phyloP scores from a whole-genome alignment of 1,140 invertebrate species.

The Kradibia gibbosae region DNA sequence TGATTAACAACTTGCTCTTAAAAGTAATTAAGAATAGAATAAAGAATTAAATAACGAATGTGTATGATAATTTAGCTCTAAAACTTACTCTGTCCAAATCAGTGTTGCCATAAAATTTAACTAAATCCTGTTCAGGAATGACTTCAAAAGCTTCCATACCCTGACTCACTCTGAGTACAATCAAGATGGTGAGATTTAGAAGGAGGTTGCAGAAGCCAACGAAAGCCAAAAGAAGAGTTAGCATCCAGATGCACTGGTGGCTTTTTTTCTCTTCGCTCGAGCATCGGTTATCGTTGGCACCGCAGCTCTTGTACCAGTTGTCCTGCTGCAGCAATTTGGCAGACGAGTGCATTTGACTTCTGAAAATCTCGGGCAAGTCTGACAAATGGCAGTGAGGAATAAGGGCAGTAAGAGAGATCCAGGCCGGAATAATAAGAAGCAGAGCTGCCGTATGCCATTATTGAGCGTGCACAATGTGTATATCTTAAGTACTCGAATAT shows the following conservation, averaged over 20 bases:
- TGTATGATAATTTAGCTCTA: background rate
- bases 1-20: no score
- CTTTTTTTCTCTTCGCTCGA: conserved; percentile 54
- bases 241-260: conserved; percentile 65
- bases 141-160: conserved; percentile 90
- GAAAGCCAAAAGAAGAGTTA: conserved; percentile 65
- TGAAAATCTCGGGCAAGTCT: no score
- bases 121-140: conserved; percentile 80
- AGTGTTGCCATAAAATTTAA: conserved; percentile 87
- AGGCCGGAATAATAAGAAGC: no score
- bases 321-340: conserved; percentile 35
- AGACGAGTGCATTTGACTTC: conserved; percentile 38
- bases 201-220: conserved; percentile 68
- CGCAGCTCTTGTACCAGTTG: conserved; percentile 34
- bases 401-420: no score
- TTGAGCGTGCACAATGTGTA: no score
- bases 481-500: no score
- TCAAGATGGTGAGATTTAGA: conserved; percentile 66
- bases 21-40: no score
- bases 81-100: conserved; percentile 79
- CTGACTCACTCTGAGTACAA: conserved; percentile 67
- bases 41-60: no score
- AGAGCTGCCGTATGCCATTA: no score
- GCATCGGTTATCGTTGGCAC: conserved; percentile 25
- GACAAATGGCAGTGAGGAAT: no score